A percentile compares a stretch with the other conserved stretches of the same genome.
These are phyloP conservation scores for Microtus pennsylvanicus DNA, from an alignment of 2,113 vertebrate genomes.

Conservation along the genomic window DNA sequence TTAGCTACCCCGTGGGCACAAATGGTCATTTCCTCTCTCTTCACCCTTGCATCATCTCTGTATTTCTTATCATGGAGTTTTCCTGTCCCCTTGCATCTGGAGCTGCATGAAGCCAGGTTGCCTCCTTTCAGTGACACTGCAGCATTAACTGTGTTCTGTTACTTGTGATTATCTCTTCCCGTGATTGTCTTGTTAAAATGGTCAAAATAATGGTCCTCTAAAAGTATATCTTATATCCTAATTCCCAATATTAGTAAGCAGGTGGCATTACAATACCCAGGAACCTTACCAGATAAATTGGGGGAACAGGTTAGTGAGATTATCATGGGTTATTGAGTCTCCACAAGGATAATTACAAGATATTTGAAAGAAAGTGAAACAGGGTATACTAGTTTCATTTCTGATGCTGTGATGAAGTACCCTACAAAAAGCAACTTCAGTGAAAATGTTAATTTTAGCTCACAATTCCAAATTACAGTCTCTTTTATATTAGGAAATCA, in stretches of 20 bases:
- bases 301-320: not conserved
- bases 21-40: not conserved
- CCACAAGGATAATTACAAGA: not conserved
- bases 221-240: not conserved
- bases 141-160: not conserved
- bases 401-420: not conserved
- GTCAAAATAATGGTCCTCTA: not conserved
- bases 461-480: not conserved
- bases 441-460: not conserved
- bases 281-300: not conserved
- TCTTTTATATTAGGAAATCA: not conserved
- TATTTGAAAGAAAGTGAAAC: not conserved
- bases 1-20: not conserved
- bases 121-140: not conserved
- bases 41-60: not conserved
- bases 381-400: not conserved
- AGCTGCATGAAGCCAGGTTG: not conserved
- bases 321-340: not conserved
- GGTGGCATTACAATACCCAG: not conserved
- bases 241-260: not conserved
- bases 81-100: not conserved
- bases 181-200: not conserved
- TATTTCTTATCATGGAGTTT: not conserved
- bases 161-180: not conserved
- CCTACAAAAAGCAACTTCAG: not conserved